Evolutionary conservation across 2,113 vertebrate genomes (phyloP), one percentile per base, ranked within the genome.

Genomic region (Lutjanus erythropterus): DNA sequence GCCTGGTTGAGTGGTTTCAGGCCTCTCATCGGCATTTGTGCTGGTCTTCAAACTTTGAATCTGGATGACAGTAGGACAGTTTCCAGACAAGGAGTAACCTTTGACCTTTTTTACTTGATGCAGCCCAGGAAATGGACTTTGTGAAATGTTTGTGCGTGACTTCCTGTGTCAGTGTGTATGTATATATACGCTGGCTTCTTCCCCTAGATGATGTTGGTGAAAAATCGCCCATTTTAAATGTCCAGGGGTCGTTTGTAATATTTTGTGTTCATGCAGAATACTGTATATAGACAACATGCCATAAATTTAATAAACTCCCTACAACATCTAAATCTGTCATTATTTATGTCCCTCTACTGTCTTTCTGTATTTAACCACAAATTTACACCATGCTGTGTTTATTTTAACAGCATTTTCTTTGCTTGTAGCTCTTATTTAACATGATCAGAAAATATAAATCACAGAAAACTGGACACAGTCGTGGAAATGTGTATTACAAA

Each of bases 221-320:
- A 39, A 35, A 7, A 18, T 53, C 0, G 1, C 9, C 9, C 0
- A 4, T 61, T 59, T 76, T 27, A 67, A 66, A 31, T 75, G 64
- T 79, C 56, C n/a, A 44, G 33, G 80, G 16, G 50, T 75, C 5
- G 73, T 69, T 72, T 78, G 69, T 75, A 72, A 67, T 70, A 52
- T 61, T 16, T 68, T 72, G 42, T 77, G 35, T 79, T 59, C 18
- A 60, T 85, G 37, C 65, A 59, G 33, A 85, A 47, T 25, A 35
- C 31, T 89, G 87, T 92, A 84, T 33, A 90, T 89, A 93, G 41
- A 71, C 18, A 1, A 72, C 0, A 6, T 67, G 52, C 58, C 83
- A 53, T 64, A 80, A 50, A 75, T 78, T 62, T 86, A 89, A 72
- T 86, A 89, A 90, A 87, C 15, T 41, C 60, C 52, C 64, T 69